Evolutionary conservation across 2,888 invertebrate genomes (phyloP), one percentile per base, ranked within the genome.

Genomic region (Lepidochitona cinerea): DNA sequence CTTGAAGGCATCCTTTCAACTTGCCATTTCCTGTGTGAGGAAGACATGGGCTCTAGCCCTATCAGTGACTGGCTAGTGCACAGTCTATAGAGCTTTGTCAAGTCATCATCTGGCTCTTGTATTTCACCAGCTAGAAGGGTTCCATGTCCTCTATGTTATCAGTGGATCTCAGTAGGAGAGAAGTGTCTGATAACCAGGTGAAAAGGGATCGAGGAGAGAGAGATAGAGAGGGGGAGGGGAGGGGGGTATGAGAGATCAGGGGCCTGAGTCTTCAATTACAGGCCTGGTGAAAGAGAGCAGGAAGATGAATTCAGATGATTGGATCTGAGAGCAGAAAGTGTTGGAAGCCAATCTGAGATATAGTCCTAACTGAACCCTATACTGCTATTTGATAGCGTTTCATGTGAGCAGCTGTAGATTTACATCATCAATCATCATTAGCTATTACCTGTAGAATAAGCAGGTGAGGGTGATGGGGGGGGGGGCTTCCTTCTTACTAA

Each of bases 1-100:
- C 59, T 59, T 26, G 23, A 59, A 59, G 59, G 59, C 59, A 14
- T 59, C 26, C 59, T 59, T 29, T 59, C 59, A 59, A 59, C 59
- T 59, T 23, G 59, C 32, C 59, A 59, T 59, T 59, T 59, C 59
- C 59, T 59, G 59, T 59, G 59, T 59, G 2, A 14, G 59, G 12
- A 23, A 29, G 23, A 32, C 26, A 18, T 14, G 59, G 59, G 59
- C 59, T 4, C 59, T 29, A 14, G 32, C 1, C 59, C 59, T 29
- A 32, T 59, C 59, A 59, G 23, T 59, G 59, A 59, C 59, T 59
- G 29, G 29, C 32, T 29, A 59, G 29, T 59, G 4, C 59, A 14
- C 4, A 4, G 59, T 29, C 59, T 14, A 59, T 59, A 29, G 14
- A 29, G 59, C 23, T 2, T 32, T 59, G 26, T 59, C 12, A 32